A percentile compares a stretch with the other conserved stretches of the same genome.
Conservation (phyloP, 92 coral and sea anemone species). For the Epizoanthus scotinus region DNA sequence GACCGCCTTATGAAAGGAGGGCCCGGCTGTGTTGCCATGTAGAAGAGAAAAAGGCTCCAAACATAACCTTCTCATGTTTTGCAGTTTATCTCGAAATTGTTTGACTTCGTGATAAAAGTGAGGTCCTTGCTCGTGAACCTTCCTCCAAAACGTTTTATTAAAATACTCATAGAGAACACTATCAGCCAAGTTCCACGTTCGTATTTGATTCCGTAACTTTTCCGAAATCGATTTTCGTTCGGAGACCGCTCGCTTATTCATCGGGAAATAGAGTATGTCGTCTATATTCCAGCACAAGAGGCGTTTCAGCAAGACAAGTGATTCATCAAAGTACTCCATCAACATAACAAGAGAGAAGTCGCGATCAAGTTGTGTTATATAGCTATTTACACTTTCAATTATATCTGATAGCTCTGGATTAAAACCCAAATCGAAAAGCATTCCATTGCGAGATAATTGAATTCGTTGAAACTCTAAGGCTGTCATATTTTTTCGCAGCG, state of each 20-base stretch:
- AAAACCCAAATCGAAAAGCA: constrained; percentile 57
- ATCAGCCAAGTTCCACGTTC: constrained; percentile 44
- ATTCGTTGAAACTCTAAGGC: constrained; percentile 55
- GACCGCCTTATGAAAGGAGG: constrained; percentile 57
- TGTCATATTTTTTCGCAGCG: constrained; percentile 37
- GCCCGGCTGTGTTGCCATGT: constrained; percentile 59
- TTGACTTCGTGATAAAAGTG: constrained; percentile 59
- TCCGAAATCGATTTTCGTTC: constrained; percentile 50
- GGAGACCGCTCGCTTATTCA: constrained; percentile 25
- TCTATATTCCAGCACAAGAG: constrained; percentile 57
- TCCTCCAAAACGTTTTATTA: constrained; percentile 75
- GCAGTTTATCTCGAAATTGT: constrained; percentile 54
- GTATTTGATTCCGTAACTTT: constrained; percentile 57
- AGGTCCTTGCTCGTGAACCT: constrained; percentile 67
- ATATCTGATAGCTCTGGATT: constrained; percentile 27
- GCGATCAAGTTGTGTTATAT: constrained; percentile 37
- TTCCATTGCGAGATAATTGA: constrained; percentile 56
- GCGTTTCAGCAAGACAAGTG: constrained; percentile 48
- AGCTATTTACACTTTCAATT: constrained; percentile 6
- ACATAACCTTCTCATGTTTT: constrained; percentile 50
- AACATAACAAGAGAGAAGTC: constrained; percentile 59
- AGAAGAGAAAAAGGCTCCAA: constrained; percentile 15
- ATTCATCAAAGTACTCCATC: constrained; percentile 54
- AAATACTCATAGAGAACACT: constrained; percentile 47
- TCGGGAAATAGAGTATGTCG: constrained; percentile 47